Evolutionary conservation across 2,113 vertebrate genomes (phyloP), one percentile per base, ranked within the genome.

Genomic region (Sturnira hondurensis): DNA sequence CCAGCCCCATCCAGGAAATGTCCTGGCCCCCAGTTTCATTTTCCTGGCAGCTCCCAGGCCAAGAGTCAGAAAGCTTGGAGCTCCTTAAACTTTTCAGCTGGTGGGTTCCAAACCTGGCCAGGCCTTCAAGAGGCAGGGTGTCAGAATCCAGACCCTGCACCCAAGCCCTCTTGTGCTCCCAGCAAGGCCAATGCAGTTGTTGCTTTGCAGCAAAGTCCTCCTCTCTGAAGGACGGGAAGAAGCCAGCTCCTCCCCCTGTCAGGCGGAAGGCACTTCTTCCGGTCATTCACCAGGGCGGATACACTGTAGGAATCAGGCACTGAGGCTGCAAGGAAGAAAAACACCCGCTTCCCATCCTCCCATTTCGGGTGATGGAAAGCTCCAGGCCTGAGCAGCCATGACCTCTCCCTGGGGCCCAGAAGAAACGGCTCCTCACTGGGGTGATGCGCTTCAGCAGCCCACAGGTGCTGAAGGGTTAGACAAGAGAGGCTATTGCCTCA

Each of bases 271-370:
- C 86, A 76, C 78, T 91, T 94, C 94, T 97, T 97, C 97, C 96
- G 86, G 95, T 95, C 93, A 97, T 97, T 97, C 97, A 97, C 97
- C 78, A 93, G 94, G 82, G 94, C 86, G 67, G 97, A 97, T 94
- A 50, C 26, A 8, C 63, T 12, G 63, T 93, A 97, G 97, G 95
- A 97, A 97, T 93, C 19, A 78, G 89, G 50, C 91, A 90, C 88
- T 13, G 43, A 91, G 88, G 78, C 93, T 1, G 2, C 67, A 26
- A 43, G 97, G 89, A 97, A 97, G 95, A 97, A 96, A 96, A 97
- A 97, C 96, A 96, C 95, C 94, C 77, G 22, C 77, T 97, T 97
- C 96, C 97, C 86, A 56, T 78, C 86, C 47, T 94, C 90, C 94
- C 61, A 38, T 11, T 20, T 31, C 0, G 2, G 78, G 38, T 36